Conservation (phyloP, 2,113 vertebrate species). For the Lontra canadensis region DNA sequence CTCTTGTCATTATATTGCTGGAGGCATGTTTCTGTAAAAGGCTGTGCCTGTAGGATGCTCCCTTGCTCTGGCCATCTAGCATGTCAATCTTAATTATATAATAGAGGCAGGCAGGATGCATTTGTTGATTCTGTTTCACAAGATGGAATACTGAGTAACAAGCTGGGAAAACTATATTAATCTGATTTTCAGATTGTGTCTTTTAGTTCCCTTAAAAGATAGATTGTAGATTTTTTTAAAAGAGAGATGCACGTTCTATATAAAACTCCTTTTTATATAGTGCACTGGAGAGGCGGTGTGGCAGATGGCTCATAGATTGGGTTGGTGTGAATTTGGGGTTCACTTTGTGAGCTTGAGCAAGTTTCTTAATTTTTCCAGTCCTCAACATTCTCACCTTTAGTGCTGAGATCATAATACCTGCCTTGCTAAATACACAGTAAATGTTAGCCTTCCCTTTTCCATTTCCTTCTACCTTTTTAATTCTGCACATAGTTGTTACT, state of each 20-base stretch:
- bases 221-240: not conserved
- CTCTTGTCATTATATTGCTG: not conserved
- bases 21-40: not conserved
- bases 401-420: not conserved
- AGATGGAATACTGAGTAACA: not conserved
- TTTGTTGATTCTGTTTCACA: conserved; percentile 6
- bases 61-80: not conserved
- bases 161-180: not conserved
- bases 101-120: not conserved
- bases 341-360: not conserved
- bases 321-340: conserved; percentile 39
- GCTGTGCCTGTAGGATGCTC: not conserved
- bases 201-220: conserved; percentile 32
- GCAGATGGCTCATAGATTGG: conserved; percentile 53
- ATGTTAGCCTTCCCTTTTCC: not conserved
- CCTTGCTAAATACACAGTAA: not conserved
- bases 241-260: conserved; percentile 16
- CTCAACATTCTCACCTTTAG: not conserved
- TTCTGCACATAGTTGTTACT: not conserved
- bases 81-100: conserved; percentile 33
- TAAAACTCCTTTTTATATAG: conserved; percentile 51
- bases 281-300: not conserved
- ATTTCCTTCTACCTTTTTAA: not conserved
- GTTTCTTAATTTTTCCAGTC: not conserved
- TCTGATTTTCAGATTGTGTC: not conserved